A percentile compares a stretch with the other conserved stretches of the same genome.
These are phyloP conservation scores for Myocastor coypus DNA, from an alignment of 2,113 vertebrate species.

Conservation along the genomic window DNA sequence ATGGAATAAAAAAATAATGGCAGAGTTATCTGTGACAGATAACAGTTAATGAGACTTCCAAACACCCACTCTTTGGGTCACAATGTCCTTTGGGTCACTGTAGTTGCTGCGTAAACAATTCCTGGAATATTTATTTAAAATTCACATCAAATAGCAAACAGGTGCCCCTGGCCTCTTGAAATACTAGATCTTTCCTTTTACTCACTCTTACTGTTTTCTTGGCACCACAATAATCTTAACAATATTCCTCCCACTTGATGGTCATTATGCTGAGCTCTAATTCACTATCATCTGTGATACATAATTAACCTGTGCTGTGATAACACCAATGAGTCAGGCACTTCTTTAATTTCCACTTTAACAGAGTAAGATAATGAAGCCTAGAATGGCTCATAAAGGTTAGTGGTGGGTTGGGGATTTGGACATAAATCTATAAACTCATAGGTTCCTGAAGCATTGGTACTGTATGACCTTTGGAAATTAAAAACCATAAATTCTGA, in stretches of 20 bases:
- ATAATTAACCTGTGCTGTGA: not conserved
- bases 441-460: not conserved
- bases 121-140: not conserved
- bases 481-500: not conserved
- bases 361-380: not conserved
- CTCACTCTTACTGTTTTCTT: not conserved
- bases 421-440: not conserved
- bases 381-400: not conserved
- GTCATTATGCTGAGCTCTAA: not conserved
- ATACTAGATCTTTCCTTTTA: not conserved
- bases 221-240: not conserved
- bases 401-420: not conserved
- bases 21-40: not conserved
- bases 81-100: not conserved
- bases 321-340: not conserved
- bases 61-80: not conserved
- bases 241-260: not conserved
- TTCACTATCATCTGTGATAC: not conserved
- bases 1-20: not conserved
- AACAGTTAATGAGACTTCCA: not conserved
- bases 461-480: not conserved
- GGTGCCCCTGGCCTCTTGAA: not conserved
- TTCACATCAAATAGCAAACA: not conserved
- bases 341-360: constrained; percentile 22
- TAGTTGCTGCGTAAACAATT: not conserved